phyloP scores from a whole-genome alignment of 2,888 invertebrate species.

The Trissolcus brochymenae region DNA sequence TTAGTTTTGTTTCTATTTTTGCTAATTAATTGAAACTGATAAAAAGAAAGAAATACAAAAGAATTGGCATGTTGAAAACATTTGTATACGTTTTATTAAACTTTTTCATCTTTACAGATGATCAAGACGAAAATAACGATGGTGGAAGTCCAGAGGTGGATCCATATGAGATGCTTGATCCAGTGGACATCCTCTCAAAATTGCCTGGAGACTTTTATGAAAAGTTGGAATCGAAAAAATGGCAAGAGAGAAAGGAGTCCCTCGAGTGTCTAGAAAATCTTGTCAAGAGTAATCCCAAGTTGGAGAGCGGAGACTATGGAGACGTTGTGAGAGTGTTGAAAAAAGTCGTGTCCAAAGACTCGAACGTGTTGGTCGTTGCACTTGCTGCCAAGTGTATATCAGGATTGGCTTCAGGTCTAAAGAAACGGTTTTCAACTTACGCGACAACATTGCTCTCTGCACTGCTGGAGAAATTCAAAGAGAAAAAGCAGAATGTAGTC shows the following conservation, averaged over 20 bases:
- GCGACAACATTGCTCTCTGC: constrained; percentile 86
- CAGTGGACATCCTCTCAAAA: constrained; percentile 94
- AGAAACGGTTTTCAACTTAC: constrained; percentile 91
- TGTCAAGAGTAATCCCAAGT: constrained; percentile 84
- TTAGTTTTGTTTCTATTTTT: constrained; percentile 46
- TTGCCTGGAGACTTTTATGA: constrained; percentile 97
- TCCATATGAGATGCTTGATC: constrained; percentile 92
- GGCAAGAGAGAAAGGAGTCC: constrained; percentile 96
- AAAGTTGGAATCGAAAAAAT: constrained; percentile 95
- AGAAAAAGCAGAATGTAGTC: constrained; percentile 96
- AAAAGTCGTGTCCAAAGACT: constrained; percentile 95
- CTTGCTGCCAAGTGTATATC: constrained; percentile 90
- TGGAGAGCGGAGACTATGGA: constrained; percentile 95
- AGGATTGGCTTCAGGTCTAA: constrained; percentile 89
- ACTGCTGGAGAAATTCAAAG: constrained; percentile 96
- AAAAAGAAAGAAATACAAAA: neutral
- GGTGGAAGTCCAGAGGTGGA: constrained; percentile 81
- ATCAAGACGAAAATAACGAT: constrained; percentile 81
- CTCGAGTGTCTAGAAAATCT: constrained; percentile 89
- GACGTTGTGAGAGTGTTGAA: constrained; percentile 91
- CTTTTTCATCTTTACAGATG: constrained; percentile 64
- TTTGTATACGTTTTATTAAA: neutral
- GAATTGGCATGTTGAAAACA: neutral
- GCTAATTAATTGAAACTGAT: too few relatives aligned
- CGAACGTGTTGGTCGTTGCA: constrained; percentile 95